Conservation (phyloP, 2,797 vertebrate species). For the Pteronotus mesoamericanus region DNA sequence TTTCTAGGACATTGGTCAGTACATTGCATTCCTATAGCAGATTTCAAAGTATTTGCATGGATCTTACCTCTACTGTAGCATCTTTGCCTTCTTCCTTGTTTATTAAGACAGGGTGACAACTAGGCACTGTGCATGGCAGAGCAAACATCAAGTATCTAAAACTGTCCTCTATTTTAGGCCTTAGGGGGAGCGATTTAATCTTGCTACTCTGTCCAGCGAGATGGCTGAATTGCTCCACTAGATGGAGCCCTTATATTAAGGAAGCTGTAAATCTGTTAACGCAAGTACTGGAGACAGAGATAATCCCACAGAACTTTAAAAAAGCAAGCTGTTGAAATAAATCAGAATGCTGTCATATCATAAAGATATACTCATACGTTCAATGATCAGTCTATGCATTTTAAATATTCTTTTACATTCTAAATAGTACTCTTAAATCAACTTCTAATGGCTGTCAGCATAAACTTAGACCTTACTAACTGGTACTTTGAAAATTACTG, state of each 20-base stretch:
- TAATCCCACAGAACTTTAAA: neutral
- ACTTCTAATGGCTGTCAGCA: neutral
- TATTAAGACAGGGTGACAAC: neutral
- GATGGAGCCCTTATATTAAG: conserved; percentile 40
- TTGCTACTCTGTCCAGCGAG: neutral
- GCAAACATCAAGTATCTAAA: neutral
- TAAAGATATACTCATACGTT: neutral
- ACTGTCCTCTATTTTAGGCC: neutral
- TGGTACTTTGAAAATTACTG: neutral
- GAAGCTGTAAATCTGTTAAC: neutral
- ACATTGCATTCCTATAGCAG: neutral
- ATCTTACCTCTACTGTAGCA: neutral
- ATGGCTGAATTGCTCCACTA: conserved; percentile 12
- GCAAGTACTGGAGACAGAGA: neutral
- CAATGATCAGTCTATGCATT: neutral
- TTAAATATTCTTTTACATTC: neutral
- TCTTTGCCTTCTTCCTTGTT: neutral
- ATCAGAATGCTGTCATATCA: neutral
- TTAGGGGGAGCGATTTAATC: neutral
- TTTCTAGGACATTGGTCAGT: neutral
- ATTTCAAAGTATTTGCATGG: neutral
- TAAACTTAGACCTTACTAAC: neutral
- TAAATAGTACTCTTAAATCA: neutral
- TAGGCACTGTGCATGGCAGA: neutral
- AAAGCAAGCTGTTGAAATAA: neutral